Evolutionary conservation across 2,888 invertebrate genomes (phyloP), one percentile per base, ranked within the genome.

Genomic region (Panorpa germanica): DNA sequence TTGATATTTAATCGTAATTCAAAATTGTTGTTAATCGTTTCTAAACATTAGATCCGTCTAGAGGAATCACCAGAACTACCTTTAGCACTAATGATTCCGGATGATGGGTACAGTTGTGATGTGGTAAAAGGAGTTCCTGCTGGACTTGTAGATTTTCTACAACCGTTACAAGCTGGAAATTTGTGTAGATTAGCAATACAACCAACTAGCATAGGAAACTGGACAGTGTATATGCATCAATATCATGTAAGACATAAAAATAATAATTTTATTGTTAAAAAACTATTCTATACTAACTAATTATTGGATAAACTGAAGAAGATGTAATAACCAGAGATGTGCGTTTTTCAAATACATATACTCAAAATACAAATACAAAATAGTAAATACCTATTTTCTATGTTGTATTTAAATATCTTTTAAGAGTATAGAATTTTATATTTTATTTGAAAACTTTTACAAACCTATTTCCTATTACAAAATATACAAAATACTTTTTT

Each of bases 61-160:
- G 91, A 95, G 47, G 93, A 96, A 53, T 91, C 93, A 48, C 75
- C 78, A 17, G 78, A 82, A 43, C 65, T 96, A 23, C 81, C 83
- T 44, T 63, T 95, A 32, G 88, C 88, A 2, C 73, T 98, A 41
- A 59, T 98, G 27, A 66, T 96, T 33, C 96, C 98, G 2, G 93
- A 95, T 48, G 96, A 98, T 56, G 96, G 93, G 12, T 95, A 91
- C 58, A 91, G 91, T 47, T 91, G 90, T 48, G 95, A 96, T 55
- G 86, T 91, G 33, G 85, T 90, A 29, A 65, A 82, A 36, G 93
- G 93, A 25, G 81, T 96, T 34, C 95, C 95, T 18, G 88, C 91
- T 2, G 91, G 88, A 1, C 59, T 91, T 23, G 76, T 82, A 1
- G 86, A 88, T 53, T 88, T 88, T 48, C 57, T 88, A 20, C 73